Evolutionary conservation across 2,113 vertebrate species (phyloP).

Genomic region (Chloropsis hardwickii): DNA sequence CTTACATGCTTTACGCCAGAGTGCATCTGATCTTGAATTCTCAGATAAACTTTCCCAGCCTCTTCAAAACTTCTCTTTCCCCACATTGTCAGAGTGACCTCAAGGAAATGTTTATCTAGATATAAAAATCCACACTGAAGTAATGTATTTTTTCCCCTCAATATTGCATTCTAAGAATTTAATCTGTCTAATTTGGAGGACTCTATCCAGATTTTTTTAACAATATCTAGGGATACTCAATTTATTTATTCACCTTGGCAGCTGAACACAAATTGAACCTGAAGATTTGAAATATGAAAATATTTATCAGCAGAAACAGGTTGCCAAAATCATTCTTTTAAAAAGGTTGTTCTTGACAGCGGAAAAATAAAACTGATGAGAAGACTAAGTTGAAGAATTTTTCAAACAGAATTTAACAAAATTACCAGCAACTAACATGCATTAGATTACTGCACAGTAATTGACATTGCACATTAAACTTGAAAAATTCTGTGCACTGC

Average conservation of each 20-base stretch:
- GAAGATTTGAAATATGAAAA: not conserved
- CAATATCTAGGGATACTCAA: not conserved
- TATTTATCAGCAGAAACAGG: not conserved
- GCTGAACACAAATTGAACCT: not conserved
- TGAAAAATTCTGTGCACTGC: slow-evolving; percentile 72
- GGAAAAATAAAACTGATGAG: slow-evolving; percentile 53
- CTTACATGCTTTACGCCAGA: not conserved
- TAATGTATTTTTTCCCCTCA: not conserved
- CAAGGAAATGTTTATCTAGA: not conserved
- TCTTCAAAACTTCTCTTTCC: not conserved
- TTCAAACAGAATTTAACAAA: slow-evolving; percentile 74
- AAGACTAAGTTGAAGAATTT: slow-evolving; percentile 64
- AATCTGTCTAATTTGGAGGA: not conserved
- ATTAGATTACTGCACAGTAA: slow-evolving; percentile 60
- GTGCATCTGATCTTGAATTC: not conserved
- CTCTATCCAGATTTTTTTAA: not conserved
- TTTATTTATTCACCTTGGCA: not conserved
- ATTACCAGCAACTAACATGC: slow-evolving; percentile 72
- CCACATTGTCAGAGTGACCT: not conserved
- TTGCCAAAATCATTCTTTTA: slow-evolving; percentile 1
- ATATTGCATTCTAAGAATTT: not conserved
- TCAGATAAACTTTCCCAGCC: not conserved
- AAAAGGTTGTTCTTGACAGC: slow-evolving; percentile 27
- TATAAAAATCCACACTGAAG: not conserved
- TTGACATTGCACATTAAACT: slow-evolving; percentile 45